Percentiles rank a stretch among this genome's conserved stretches.
These are phyloP conservation scores for Stegastes partitus DNA, from an alignment of 2,113 vertebrate genomes.

Conservation along the genomic window DNA sequence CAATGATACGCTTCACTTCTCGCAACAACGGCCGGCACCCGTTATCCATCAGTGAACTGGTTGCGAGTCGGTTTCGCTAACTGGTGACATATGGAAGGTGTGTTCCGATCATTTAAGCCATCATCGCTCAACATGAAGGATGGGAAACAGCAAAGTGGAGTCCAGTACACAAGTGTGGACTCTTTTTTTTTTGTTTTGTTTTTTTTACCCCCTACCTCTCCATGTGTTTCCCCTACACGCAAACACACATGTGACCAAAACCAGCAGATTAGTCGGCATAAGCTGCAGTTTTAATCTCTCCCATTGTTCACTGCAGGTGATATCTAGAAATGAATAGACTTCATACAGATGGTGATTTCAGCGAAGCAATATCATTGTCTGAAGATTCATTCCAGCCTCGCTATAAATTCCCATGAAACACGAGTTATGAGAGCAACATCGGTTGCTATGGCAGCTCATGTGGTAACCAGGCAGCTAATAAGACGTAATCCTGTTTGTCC, in stretches of 20 bases:
- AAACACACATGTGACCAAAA: background rate
- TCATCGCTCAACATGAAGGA: slow-evolving; percentile 29
- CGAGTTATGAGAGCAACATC: background rate
- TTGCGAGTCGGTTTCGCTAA: slow-evolving; percentile 25
- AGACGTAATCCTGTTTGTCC: slow-evolving; percentile 5
- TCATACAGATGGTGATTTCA: background rate
- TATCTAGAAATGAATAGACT: background rate
- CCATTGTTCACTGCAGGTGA: slow-evolving; percentile 15
- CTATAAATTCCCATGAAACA: slow-evolving; percentile 7
- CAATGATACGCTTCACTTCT: slow-evolving; percentile 35
- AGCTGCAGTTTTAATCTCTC: background rate
- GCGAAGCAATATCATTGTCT: background rate
- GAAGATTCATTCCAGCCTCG: background rate
- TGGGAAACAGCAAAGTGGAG: background rate
- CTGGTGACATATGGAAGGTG: slow-evolving; percentile 46
- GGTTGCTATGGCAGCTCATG: slow-evolving; percentile 39
- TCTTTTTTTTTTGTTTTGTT: background rate
- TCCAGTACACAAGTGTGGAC: background rate
- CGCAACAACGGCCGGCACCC: background rate
- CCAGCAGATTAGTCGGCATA: background rate
- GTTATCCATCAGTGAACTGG: slow-evolving; percentile 41
- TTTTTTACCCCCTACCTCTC: background rate
- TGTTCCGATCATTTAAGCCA: slow-evolving; percentile 30
- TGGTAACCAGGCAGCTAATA: slow-evolving; percentile 25
- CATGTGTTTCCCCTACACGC: background rate